These are phyloP conservation scores for Syngnathus floridae DNA, from an alignment of 2,113 vertebrate genomes.

Conservation along the genomic window DNA sequence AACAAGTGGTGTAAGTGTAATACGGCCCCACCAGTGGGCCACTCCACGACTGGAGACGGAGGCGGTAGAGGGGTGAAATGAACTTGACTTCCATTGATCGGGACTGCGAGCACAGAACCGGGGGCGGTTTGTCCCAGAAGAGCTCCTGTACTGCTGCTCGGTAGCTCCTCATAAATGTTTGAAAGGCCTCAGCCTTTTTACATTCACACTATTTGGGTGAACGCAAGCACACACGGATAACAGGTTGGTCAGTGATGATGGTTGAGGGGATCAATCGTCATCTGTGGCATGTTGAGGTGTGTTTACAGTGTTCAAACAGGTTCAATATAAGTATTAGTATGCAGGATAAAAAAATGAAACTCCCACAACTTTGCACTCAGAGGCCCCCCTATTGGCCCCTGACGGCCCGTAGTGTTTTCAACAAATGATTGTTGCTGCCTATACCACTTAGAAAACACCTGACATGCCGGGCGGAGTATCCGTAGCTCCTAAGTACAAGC, in stretches of 20 bases:
- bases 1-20: conserved; percentile 52
- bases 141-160: conserved; percentile 43
- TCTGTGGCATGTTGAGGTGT: conserved; percentile 34
- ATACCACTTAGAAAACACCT: conserved; percentile 68
- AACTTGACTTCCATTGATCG: conserved; percentile 73
- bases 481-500: conserved; percentile 69
- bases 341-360: conserved; percentile 1
- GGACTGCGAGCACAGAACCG: conserved; percentile 62
- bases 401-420: conserved; percentile 22
- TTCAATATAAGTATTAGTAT: background rate
- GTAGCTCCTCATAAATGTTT: conserved; percentile 75
- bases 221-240: conserved; percentile 39
- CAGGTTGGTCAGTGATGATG: conserved; percentile 22
- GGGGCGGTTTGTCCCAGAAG: conserved; percentile 71
- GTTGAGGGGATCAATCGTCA: conserved; percentile 27
- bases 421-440: conserved; percentile 63
- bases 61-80: conserved; percentile 64
- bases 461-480: conserved; percentile 45
- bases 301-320: conserved; percentile 13
- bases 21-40: conserved; percentile 48
- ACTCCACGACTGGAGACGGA: conserved; percentile 21
- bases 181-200: conserved; percentile 53
- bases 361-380: conserved; percentile 3
- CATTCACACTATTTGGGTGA: conserved; percentile 49
- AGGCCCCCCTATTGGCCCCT: conserved; percentile 20